Evolutionary conservation across 2,113 vertebrate species (phyloP), one percentile per base, ranked within the genome.

Genomic region (Polypterus senegalus): DNA sequence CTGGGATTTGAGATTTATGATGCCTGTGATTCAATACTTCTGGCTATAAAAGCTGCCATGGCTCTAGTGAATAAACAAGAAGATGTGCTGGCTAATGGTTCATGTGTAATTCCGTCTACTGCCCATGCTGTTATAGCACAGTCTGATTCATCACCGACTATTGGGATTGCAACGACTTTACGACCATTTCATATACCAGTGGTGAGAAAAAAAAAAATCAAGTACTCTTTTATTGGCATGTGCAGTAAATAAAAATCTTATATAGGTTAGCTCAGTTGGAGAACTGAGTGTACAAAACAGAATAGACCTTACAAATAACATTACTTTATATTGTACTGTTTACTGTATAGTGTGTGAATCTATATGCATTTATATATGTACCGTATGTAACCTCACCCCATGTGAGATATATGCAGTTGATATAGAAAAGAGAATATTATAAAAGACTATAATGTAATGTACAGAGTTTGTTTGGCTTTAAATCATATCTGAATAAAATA

Each of bases 1-100:
- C 58, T 65, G 6, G 63, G 58, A 61, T 65, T 61, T 8, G 52
- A 61, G 46, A 56, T 61, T 43, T 65, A 61, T 48, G 64, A 65
- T 61, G 52, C 27, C n/a, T 55, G 64, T 56, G 45, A 9, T 9
- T 61, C 47, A 61, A 54, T 61, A 27, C 43, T 56, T 9, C n/a
- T 65, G 45, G 64, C 64, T 11, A 4, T 65, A 27, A 49, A 61
- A 47, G 51, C 58, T 49, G 6, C 48, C 27, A n/a, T 66, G 4
- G 61, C 46, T 6, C 51, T 66, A 4, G n/a, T 66, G 43, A 61
- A 59, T 27, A 48, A 55, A 45, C 7, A 47, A 9, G 4, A 4
- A 7, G 9, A 11, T 59, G 5, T 55, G 9, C 11, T 45, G 6
- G 2, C 27, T 45, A 45, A 58, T 4, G 46, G 3, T 1, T 58